A percentile compares a stretch with the other conserved stretches of the same genome.
phyloP scores from a whole-genome alignment of 2,888 invertebrate species.

The Himalopsyche anomala region DNA sequence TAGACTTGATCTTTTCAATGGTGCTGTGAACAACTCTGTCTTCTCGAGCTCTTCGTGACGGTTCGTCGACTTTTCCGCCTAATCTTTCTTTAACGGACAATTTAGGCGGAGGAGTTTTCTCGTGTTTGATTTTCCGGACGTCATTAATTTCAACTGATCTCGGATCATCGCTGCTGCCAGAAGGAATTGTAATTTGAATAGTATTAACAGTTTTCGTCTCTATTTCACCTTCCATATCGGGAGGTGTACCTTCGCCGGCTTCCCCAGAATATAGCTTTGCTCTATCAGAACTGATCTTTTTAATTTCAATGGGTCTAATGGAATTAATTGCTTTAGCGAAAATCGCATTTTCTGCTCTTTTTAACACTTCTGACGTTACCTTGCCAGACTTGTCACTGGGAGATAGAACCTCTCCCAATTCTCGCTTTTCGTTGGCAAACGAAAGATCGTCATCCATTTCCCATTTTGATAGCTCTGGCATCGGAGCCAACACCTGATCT shows the following conservation, averaged over 20 bases:
- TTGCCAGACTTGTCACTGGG: conserved; percentile 80
- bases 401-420: conserved; percentile 74
- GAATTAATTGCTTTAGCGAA: conserved; percentile 92
- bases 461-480: conserved; percentile 93
- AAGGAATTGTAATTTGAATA: conserved; percentile 78
- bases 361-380: conserved; percentile 91
- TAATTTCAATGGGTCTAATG: conserved; percentile 85
- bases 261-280: conserved; percentile 81
- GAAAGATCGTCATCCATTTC: conserved; percentile 84
- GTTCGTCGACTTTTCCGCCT: conserved; percentile 85
- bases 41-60: conserved; percentile 74
- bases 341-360: conserved; percentile 93
- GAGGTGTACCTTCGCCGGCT: conserved; percentile 66
- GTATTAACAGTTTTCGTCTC: conserved; percentile 70
- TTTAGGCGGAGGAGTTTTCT: conserved; percentile 77
- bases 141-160: conserved; percentile 74
- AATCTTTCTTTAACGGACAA: conserved; percentile 88
- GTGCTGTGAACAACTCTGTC: conserved; percentile 77
- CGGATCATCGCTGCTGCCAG: conserved; percentile 72
- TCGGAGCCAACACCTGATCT: conserved; percentile 82
- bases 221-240: conserved; percentile 67
- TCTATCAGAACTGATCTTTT: conserved; percentile 84
- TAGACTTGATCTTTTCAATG: conserved; percentile 76
- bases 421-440: conserved; percentile 71
- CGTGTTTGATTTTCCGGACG: conserved; percentile 72